Conservation (phyloP, 2,797 vertebrate species). For the Sebastiscus albofasciatus region DNA sequence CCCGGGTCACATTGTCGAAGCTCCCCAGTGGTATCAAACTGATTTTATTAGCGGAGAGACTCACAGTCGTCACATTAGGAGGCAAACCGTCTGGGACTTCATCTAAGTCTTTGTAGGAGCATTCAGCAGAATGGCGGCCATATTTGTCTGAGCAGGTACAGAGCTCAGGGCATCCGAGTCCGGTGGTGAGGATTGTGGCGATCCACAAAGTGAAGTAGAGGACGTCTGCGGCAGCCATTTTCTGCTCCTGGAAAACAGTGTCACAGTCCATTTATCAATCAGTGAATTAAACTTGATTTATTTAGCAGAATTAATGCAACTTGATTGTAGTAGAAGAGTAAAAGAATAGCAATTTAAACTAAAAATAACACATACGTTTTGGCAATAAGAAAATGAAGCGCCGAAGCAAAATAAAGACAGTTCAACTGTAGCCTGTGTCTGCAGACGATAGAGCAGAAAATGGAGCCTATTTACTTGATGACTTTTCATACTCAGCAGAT, state of each 20-base stretch:
- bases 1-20: slow-evolving; percentile 86
- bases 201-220: slow-evolving; percentile 73
- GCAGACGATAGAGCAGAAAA: neutral
- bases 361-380: neutral
- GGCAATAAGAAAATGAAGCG: neutral
- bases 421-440: neutral
- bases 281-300: neutral
- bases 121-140: slow-evolving; percentile 88
- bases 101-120: slow-evolving; percentile 89
- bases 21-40: slow-evolving; percentile 77
- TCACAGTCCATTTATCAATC: slow-evolving; percentile 23
- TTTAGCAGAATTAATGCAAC: neutral
- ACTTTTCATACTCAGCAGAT: neutral
- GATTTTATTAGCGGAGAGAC: slow-evolving; percentile 92
- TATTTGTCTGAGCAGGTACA: slow-evolving; percentile 90
- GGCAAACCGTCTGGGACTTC: slow-evolving; percentile 88
- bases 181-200: slow-evolving; percentile 58
- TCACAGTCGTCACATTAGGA: slow-evolving; percentile 88
- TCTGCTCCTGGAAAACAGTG: slow-evolving; percentile 74
- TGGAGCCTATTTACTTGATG: neutral
- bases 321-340: neutral
- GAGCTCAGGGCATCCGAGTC: slow-evolving; percentile 85
- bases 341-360: neutral
- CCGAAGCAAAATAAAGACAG: neutral
- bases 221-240: slow-evolving; percentile 75